These are phyloP conservation scores for Idaea dimidiata DNA, from an alignment of 2,888 invertebrate genomes.

Conservation along the genomic window DNA sequence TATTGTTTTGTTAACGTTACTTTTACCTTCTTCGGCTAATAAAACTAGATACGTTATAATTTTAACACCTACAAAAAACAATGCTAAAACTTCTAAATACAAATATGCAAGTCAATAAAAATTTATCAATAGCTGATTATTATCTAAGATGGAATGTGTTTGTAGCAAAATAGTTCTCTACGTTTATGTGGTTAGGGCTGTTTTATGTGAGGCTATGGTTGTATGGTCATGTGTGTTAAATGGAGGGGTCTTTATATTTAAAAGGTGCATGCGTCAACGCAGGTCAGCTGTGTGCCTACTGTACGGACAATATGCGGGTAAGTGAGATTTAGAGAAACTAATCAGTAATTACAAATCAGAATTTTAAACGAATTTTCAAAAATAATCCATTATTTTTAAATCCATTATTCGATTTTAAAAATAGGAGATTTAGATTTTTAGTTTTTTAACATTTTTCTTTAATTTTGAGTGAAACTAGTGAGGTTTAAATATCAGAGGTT, in stretches of 20 bases:
- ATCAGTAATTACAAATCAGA: too few species aligned
- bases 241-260: constrained; percentile 67
- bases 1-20: too few species aligned
- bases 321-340: constrained; percentile 27
- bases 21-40: not conserved
- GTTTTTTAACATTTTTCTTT: too few species aligned
- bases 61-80: not conserved
- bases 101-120: not conserved
- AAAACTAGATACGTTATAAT: not conserved
- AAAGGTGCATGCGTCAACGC: constrained; percentile 46
- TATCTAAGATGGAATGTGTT: not conserved
- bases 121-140: not conserved
- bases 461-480: too few species aligned
- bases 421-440: too few species aligned
- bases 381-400: too few species aligned
- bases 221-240: constrained; percentile 31
- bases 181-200: not conserved
- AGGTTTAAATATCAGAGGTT: too few species aligned
- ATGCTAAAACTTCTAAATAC: not conserved
- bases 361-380: too few species aligned
- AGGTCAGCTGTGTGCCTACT: constrained; percentile 41
- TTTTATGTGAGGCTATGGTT: not conserved
- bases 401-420: too few species aligned
- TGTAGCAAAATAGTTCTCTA: not conserved
- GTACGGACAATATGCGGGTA: constrained; percentile 50